These are phyloP conservation scores for Nineta flava DNA, from an alignment of 2,888 invertebrate genomes.

Conservation along the genomic window DNA sequence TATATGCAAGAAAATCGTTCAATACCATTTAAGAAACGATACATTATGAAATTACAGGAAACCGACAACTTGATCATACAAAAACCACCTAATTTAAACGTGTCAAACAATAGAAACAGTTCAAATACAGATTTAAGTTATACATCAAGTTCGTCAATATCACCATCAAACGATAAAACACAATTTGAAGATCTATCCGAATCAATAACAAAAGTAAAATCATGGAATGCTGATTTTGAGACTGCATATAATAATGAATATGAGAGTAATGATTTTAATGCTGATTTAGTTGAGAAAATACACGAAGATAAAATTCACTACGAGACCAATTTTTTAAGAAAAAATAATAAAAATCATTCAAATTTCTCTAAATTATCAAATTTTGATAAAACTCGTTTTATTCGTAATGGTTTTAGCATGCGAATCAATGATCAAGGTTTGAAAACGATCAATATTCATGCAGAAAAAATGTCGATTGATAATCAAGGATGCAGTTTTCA, in stretches of 20 bases:
- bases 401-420: too few species aligned
- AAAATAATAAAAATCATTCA: too few species aligned
- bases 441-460: too few species aligned
- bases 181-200: not conserved
- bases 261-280: not conserved
- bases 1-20: not conserved
- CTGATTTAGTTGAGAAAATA: not conserved
- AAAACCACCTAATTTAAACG: too few species aligned
- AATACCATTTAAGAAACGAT: not conserved
- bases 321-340: not conserved
- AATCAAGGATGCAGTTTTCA: too few species aligned
- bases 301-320: not conserved
- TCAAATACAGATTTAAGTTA: not conserved
- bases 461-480: too few species aligned
- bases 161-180: not conserved
- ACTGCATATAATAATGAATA: constrained; percentile 4
- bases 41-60: not conserved
- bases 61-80: not conserved
- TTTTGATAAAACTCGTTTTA: too few species aligned
- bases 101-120: not conserved
- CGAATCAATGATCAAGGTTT: too few species aligned
- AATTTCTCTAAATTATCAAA: too few species aligned
- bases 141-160: not conserved
- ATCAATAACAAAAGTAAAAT: not conserved
- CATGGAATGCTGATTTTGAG: constrained; percentile 6